A percentile compares a stretch with the other conserved stretches of the same genome.
phyloP scores from a whole-genome alignment of 2,113 vertebrate genomes.

The Trichechus manatus region DNA sequence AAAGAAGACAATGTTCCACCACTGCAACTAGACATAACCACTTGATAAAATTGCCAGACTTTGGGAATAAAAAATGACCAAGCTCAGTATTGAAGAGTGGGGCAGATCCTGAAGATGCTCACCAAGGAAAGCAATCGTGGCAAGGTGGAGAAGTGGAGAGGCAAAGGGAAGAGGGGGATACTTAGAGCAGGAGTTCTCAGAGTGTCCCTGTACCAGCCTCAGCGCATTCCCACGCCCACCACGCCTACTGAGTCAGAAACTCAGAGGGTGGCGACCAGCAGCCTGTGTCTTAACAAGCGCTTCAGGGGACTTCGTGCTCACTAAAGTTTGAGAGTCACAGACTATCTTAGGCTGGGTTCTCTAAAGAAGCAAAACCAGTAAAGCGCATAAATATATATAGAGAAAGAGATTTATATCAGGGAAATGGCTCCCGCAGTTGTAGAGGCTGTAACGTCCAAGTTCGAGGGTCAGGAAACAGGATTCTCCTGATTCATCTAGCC shows the following conservation, averaged over 20 bases:
- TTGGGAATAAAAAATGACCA: background rate
- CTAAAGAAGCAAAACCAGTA: no score
- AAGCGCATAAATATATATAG: no score
- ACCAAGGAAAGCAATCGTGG: background rate
- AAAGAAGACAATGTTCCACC: conserved; percentile 1
- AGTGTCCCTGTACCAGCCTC: background rate
- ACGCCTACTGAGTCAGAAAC: background rate
- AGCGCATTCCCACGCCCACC: rapidly evolving
- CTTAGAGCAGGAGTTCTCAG: background rate
- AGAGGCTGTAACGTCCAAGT: no score
- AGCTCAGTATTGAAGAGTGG: background rate
- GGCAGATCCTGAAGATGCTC: background rate
- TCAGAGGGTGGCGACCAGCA: background rate
- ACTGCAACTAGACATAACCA: background rate
- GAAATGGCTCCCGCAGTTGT: no score
- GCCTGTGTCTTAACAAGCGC: background rate
- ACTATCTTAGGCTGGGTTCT: no score
- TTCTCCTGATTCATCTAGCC: no score
- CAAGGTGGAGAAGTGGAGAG: background rate
- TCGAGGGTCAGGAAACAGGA: no score
- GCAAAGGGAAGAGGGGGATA: background rate
- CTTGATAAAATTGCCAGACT: background rate
- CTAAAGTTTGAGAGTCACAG: background rate
- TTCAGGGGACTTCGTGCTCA: background rate
- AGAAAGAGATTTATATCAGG: no score